Conservation (phyloP, 2,797 vertebrate genomes). For the Euphonia xanthogaster region DNA sequence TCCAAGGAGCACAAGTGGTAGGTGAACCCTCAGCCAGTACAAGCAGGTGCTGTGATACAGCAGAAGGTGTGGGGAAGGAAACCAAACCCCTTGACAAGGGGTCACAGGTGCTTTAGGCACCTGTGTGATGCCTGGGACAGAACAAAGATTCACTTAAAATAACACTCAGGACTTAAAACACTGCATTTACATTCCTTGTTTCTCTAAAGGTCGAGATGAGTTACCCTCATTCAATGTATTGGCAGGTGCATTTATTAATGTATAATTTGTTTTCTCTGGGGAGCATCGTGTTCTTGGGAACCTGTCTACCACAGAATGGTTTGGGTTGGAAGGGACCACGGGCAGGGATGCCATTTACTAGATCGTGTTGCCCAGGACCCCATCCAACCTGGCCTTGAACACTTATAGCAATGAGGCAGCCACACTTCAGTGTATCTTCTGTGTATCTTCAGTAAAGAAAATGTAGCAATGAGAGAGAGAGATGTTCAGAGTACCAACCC, state of each 20-base stretch:
- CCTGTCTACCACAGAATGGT: not conserved
- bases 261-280: not conserved
- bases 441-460: not conserved
- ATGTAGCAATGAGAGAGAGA: fast-evolving
- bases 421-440: not conserved
- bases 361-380: not conserved
- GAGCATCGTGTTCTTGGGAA: not conserved
- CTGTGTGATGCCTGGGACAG: not conserved
- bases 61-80: fast-evolving
- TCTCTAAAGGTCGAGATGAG: not conserved
- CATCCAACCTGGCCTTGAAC: not conserved
- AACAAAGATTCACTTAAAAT: not conserved
- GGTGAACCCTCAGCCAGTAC: not conserved
- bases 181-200: not conserved
- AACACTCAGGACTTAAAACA: not conserved
- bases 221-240: not conserved
- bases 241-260: not conserved
- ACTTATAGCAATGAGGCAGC: fast-evolving
- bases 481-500: not conserved
- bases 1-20: not conserved
- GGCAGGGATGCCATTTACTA: not conserved
- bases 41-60: not conserved
- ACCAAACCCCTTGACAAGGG: not conserved
- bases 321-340: not conserved
- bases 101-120: not conserved